Evolutionary conservation across 1,140 invertebrate species (phyloP), one percentile per base, ranked within the genome.

Genomic region (Spodoptera litura): DNA sequence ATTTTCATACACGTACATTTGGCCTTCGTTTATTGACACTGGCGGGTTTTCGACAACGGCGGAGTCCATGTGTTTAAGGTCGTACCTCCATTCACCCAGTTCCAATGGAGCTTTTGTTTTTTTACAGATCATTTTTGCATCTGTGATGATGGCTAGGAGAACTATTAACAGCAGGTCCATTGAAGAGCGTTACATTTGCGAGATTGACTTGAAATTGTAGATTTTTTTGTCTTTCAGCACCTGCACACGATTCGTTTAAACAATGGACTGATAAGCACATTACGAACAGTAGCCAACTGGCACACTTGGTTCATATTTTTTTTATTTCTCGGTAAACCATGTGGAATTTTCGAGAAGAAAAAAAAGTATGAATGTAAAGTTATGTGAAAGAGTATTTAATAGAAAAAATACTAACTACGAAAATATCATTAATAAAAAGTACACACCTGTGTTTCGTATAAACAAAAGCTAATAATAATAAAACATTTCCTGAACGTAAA

Each of bases 1-100:
- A 68, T 93, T 93, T 51, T 92, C 91, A 68, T 93, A 93, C 4
- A 93, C 91, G 61, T 93, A 93, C 9, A 89, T 70, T 73, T 92
- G 91, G 0, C 92, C 92, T 58, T 92, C 88, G 27, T 58, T 86
- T n/a, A 88, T 88, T 2, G 87, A 81, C 0, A 92, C 87, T 0
- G 91, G 89, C 2, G 72, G 81, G 78, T 91, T 93, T 71, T 93
- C 91, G 0, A 93, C 87, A 0, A 88, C 87, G 2, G 88, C 91
- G 0, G 91, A 87, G 70, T 93, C 91, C 83, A 93, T 79, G 15
- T 91, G 91, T 38, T 84, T 81, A 11, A 90, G 78, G 44, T 86
- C 62, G 66, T 87, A 73, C 11, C 73, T 71, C 91, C 91, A 93
- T 56, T 85, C 64, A 0, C 92, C 92, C 4, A 89, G 38, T 81